Conservation (phyloP, 2,888 invertebrate species). For the Augiades crinisus region DNA sequence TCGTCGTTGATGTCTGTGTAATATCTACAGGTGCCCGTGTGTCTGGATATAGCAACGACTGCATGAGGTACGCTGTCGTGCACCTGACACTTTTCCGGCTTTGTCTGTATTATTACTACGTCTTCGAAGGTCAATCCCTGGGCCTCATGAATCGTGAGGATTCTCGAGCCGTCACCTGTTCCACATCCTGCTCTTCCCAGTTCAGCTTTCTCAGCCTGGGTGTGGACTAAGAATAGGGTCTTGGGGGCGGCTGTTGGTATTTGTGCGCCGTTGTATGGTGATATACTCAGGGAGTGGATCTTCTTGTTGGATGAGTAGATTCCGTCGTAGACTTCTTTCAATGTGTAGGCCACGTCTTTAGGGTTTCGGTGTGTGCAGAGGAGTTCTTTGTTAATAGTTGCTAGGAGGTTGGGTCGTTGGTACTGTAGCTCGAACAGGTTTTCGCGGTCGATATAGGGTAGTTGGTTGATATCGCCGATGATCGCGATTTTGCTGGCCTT, state of each 20-base stretch:
- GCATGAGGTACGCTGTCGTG: constrained; percentile 6
- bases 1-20: constrained; percentile 19
- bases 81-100: neutral
- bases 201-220: neutral
- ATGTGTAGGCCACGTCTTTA: constrained; percentile 33
- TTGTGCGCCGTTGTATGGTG: neutral
- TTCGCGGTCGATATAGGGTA: constrained; percentile 35
- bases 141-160: neutral
- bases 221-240: neutral
- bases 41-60: constrained; percentile 20
- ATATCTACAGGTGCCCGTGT: constrained; percentile 14
- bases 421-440: constrained; percentile 29
- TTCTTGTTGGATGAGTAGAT: too few species aligned
- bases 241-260: neutral
- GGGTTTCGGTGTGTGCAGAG: constrained; percentile 25
- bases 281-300: neutral
- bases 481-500: too few species aligned
- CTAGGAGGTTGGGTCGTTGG: constrained; percentile 8
- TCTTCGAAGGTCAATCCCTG: neutral
- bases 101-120: neutral
- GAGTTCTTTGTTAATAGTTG: constrained; percentile 15
- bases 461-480: constrained; percentile 32
- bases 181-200: neutral
- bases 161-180: neutral
- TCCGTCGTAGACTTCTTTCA: too few species aligned